Evolutionary conservation across 2,888 invertebrate genomes (phyloP), one percentile per base, ranked within the genome.

Genomic region (Philereme transversata): DNA sequence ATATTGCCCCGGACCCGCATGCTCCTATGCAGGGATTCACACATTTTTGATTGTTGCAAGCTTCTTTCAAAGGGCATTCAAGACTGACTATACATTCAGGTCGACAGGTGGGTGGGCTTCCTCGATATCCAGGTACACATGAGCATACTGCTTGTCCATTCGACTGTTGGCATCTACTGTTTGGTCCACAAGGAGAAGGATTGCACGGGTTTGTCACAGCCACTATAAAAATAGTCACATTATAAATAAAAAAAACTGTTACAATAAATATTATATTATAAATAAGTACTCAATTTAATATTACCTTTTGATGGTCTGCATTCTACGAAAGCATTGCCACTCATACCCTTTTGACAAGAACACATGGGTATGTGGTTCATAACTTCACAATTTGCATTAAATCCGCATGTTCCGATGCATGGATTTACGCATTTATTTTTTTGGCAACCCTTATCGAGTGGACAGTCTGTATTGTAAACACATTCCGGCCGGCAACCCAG

Each of bases 111-210:
- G 96, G 95, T 22, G 97, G 96, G 70, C 95, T 94, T 58, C 97
- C 97, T 60, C 94, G 90, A 79, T 95, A 97, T 66, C 94, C 95
- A 38, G 94, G 90, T 45, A 96, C 86, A 78, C 97, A 97, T 40
- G 96, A 95, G 80, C 97, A 97, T 51, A 95, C 94, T 46, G 96
- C 95, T 66, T 94, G 93, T 35, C 94, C 95, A 71, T 95, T 95
- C 9, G 94, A 92, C 75, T 95, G 94, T 71, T 94, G 93, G 76
- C 97, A 97, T 74, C 95, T 93, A 45, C 96, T 95, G 77, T 96
- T 95, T 10, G 95, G 94, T 49, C 97, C 97, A 79, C 97, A 97
- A 0, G 97, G 96, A 51, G 96, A 95, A 38, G 96, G 96, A 66
- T 94, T 90, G 77, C 97, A 97, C 22, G 96, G 95, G 83, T 95